These are phyloP conservation scores for Caenorhabditis elegans DNA, from an alignment of 1,140 invertebrate genomes.

Conservation along the genomic window DNA sequence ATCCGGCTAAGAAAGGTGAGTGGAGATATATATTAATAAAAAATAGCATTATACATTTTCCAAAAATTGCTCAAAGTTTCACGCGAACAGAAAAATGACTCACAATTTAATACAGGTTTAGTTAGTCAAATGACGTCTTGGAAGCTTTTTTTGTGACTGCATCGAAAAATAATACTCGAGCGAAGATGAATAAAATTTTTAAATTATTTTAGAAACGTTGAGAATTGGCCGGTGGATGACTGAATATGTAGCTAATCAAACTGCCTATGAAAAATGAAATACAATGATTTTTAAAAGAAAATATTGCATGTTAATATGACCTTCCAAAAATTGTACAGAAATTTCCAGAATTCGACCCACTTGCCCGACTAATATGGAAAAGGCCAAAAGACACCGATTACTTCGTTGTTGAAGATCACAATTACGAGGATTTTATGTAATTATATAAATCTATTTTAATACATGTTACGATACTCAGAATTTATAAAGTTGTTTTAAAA, in stretches of 20 bases:
- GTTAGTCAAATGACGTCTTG: too few species aligned
- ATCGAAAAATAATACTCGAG: background rate
- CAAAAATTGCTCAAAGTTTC: too few species aligned
- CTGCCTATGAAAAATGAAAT: background rate
- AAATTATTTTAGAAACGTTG: too few species aligned
- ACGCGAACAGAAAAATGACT: too few species aligned
- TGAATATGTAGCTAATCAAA: too few species aligned
- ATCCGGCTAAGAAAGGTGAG: slow-evolving; percentile 10
- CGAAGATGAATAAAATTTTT: background rate
- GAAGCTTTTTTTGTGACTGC: too few species aligned
- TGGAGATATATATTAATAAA: background rate
- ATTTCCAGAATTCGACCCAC: slow-evolving; percentile 39
- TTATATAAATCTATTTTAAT: too few species aligned
- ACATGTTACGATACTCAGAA: too few species aligned
- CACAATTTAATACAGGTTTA: too few species aligned
- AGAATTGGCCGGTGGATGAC: too few species aligned
- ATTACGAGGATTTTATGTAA: slow-evolving; percentile 40
- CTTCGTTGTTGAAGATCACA: slow-evolving; percentile 49
- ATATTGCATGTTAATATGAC: background rate
- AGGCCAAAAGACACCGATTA: slow-evolving; percentile 39
- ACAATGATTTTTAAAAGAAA: background rate
- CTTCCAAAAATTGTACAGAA: background rate
- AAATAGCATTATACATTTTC: too few species aligned
- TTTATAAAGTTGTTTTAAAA: too few species aligned
- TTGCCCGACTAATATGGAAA: slow-evolving; percentile 28